phyloP scores from a whole-genome alignment of 2,888 invertebrate species.

The Alloplasta piceator region DNA sequence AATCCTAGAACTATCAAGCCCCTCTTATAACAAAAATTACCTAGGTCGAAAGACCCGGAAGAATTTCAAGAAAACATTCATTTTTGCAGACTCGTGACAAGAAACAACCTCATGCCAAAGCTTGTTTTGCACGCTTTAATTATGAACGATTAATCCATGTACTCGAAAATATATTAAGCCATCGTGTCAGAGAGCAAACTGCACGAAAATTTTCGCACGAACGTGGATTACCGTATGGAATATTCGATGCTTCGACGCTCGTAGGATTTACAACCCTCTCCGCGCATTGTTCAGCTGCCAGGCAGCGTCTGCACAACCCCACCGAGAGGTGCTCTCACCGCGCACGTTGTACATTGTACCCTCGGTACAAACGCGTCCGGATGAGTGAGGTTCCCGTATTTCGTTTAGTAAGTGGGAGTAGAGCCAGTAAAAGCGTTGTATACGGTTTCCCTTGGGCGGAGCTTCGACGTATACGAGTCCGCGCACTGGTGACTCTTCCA shows the following conservation, averaged over 20 bases:
- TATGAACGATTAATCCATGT: too few species aligned
- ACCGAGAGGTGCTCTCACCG: slow-evolving; percentile 6
- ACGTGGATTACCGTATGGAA: neutral
- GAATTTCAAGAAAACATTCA: too few species aligned
- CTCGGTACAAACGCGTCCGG: neutral
- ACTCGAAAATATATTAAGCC: too few species aligned
- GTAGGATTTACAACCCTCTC: slow-evolving; percentile 15
- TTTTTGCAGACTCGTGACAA: too few species aligned
- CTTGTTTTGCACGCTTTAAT: too few species aligned
- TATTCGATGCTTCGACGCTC: slow-evolving; percentile 11
- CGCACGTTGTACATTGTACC: slow-evolving; percentile 17
- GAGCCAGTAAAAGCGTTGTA: slow-evolving; percentile 66
- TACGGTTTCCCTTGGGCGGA: slow-evolving; percentile 74
- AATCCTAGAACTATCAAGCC: too few species aligned
- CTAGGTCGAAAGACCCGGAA: too few species aligned
- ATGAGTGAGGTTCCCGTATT: neutral
- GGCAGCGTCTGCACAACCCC: slow-evolving; percentile 52
- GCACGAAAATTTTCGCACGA: neutral
- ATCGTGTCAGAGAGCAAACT: too few species aligned
- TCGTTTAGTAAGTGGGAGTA: slow-evolving; percentile 64
- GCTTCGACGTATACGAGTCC: slow-evolving; percentile 74
- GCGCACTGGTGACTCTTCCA: slow-evolving; percentile 66
- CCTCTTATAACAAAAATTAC: too few species aligned
- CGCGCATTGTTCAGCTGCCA: slow-evolving; percentile 46
- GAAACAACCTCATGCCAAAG: too few species aligned